phyloP scores from a whole-genome alignment of 2,113 vertebrate species.

The Motacilla alba region DNA sequence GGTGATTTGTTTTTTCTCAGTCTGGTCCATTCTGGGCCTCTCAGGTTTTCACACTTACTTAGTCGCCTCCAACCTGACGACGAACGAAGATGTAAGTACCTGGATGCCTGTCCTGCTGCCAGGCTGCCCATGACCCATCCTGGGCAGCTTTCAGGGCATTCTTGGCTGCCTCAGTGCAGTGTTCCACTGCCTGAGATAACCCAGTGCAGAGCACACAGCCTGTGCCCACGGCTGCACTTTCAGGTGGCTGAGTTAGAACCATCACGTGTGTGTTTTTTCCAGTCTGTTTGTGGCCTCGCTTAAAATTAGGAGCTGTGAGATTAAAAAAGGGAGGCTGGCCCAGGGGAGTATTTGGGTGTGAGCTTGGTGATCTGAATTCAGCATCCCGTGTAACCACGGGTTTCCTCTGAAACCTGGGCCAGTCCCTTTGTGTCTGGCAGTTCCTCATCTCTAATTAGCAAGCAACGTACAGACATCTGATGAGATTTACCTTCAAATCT shows the following conservation, averaged over 20 bases:
- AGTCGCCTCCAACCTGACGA: constrained; percentile 95
- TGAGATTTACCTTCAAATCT: not conserved
- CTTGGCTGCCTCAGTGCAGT: not conserved
- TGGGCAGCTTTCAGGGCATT: not conserved
- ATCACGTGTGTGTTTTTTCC: not conserved
- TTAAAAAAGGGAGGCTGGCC: not conserved
- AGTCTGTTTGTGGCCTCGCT: not conserved
- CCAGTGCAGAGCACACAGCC: not conserved
- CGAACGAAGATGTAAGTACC: constrained; percentile 93
- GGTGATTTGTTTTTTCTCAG: constrained; percentile 96
- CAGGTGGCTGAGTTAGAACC: not conserved
- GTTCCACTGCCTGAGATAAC: not conserved
- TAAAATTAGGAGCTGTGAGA: not conserved
- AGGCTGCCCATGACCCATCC: not conserved
- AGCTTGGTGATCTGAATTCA: not conserved
- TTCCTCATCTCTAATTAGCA: not conserved
- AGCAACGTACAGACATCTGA: not conserved
- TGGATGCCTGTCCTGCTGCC: not conserved
- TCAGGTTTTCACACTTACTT: constrained; percentile 98
- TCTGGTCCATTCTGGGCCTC: constrained; percentile 97
- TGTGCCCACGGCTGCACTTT: not conserved
- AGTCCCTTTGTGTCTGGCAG: constrained; percentile 19
- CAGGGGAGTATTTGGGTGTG: not conserved
- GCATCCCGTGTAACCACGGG: not conserved
- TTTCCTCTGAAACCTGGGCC: constrained; percentile 18